These are phyloP conservation scores for Plagodis pulveraria DNA, from an alignment of 2,888 invertebrate genomes.

Conservation along the genomic window DNA sequence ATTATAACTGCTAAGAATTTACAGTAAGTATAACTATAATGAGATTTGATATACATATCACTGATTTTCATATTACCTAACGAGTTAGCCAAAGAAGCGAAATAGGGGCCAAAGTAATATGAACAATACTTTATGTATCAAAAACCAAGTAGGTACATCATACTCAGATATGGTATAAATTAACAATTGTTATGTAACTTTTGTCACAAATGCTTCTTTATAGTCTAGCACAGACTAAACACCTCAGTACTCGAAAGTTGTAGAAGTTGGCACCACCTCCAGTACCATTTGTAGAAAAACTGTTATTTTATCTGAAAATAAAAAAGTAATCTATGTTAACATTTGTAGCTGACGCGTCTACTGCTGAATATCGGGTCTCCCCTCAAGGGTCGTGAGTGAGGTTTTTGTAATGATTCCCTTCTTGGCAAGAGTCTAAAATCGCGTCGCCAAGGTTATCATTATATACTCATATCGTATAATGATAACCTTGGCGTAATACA, in stretches of 20 bases:
- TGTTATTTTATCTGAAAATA: conserved; percentile 92
- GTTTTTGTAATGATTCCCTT: too few species aligned
- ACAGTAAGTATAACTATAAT: conserved; percentile 18
- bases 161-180: conserved; percentile 50
- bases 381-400: too few species aligned
- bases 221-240: conserved; percentile 70
- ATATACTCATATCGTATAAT: too few species aligned
- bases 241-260: conserved; percentile 86
- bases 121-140: conserved; percentile 44
- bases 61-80: conserved; percentile 34
- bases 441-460: conserved; percentile 64
- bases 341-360: too few species aligned
- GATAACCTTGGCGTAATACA: too few species aligned
- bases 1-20: conserved; percentile 23
- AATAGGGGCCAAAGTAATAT: conserved; percentile 41
- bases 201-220: conserved; percentile 67
- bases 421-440: too few species aligned
- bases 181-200: conserved; percentile 45
- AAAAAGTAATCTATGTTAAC: too few species aligned
- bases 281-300: conserved; percentile 95
- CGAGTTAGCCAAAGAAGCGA: conserved; percentile 39
- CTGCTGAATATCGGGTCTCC: too few species aligned
- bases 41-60: conserved; percentile 28
- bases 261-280: conserved; percentile 95
- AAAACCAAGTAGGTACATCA: conserved; percentile 46